Base-by-base conservation (phyloP, 2,888 invertebrate species). In the Diaphora mendica region DNA sequence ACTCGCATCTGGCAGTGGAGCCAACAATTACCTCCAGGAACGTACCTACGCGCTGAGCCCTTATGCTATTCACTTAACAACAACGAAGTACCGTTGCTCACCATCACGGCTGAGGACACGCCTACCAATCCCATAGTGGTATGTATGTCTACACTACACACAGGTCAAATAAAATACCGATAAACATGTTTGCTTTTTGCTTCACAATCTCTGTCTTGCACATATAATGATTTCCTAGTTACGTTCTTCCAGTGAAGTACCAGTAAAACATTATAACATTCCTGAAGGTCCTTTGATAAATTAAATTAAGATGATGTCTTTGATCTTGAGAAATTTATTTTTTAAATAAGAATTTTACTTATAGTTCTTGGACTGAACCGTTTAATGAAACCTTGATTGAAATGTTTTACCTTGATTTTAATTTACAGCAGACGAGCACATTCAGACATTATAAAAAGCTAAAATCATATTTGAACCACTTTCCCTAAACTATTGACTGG, bases 21-120 rank as follows among this genome's bases (percentile, higher is more conserved):
- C 74, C 86, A 87, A 78, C 95, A 91, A 82, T 92, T 93, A 86
- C 93, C 91, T 0, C 88, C 91, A 1, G 93, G 94, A 51, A 94
- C 97, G 48, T 97, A 97, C 88, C 96, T 97, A 79, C 96, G 97
- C 4, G 96, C 96, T 62, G 97, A 98, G 86, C 96, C 96, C 4
- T 94, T 98, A 62, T 97, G 98, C 89, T 95, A 97, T 81, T 97
- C 97, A 20, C 92, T 98, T 55, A 97, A 97, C 84, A 97, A 96
- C 77, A 98, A 98, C 90, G 96, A 97, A 85, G 96, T 98, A 66
- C 98, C 98, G 48, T 86, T 98, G 68, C 89, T 98, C 35, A 98
- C 98, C 5, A 96, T 98, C 72, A 97, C 98, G 39, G 96, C 96
- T 20, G 96, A 96, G 23, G 96, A 96, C 78, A 91, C 94, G 11